Conservation (phyloP, 2,113 vertebrate genomes). For the Harpagus bidentatus region DNA sequence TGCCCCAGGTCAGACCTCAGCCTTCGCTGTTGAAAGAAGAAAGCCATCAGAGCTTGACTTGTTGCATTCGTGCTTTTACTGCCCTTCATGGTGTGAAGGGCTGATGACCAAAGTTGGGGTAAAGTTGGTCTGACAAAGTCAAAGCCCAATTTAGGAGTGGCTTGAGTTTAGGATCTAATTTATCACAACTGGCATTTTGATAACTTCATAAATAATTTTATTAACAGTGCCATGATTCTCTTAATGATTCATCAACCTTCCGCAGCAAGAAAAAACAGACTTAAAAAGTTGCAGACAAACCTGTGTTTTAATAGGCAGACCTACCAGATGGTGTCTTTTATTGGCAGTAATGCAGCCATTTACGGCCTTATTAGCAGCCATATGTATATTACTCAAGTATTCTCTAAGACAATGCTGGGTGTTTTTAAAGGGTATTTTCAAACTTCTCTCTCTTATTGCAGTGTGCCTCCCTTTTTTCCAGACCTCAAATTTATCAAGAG, state of each 20-base stretch:
- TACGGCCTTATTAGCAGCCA: not conserved
- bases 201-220: not conserved
- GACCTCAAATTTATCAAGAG: not conserved
- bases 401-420: not conserved
- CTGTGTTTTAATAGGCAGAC: not conserved
- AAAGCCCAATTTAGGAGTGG: not conserved
- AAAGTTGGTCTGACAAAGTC: not conserved
- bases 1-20: not conserved
- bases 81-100: not conserved
- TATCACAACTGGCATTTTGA: not conserved
- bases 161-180: not conserved
- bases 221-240: not conserved
- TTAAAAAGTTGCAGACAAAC: not conserved
- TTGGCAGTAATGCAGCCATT: not conserved
- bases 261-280: not conserved
- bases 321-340: not conserved
- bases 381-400: not conserved
- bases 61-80: not conserved
- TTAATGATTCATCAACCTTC: not conserved
- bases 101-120: not conserved
- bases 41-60: not conserved
- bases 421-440: not conserved
- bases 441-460: not conserved
- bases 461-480: not conserved
- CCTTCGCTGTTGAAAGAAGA: not conserved